A percentile compares a stretch with the other conserved stretches of the same genome.
phyloP scores from a whole-genome alignment of 2,888 invertebrate species.

The Allolobophora icterica region DNA sequence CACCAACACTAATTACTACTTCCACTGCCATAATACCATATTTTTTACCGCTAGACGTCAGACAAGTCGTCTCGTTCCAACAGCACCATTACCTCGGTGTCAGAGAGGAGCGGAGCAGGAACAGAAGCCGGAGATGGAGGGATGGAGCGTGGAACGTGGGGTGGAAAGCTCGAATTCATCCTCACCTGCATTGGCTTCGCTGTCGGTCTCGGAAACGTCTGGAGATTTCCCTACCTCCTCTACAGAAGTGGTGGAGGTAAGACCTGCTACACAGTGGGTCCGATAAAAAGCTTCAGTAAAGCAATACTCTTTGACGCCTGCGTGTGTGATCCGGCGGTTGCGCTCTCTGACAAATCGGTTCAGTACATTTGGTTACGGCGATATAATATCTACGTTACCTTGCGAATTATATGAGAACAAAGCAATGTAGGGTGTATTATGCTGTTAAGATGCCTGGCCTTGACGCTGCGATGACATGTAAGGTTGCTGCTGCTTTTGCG shows the following conservation, averaged over 20 bases:
- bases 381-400: too few species aligned
- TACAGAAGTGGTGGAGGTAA: slow-evolving; percentile 43
- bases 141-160: slow-evolving; percentile 41
- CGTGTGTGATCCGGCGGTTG: too few species aligned
- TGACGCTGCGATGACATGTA: too few species aligned
- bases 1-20: not conserved
- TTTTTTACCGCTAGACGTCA: not conserved
- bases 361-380: too few species aligned
- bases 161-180: slow-evolving; percentile 44
- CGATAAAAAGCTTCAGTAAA: too few species aligned
- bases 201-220: slow-evolving; percentile 44
- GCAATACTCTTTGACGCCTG: too few species aligned
- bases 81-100: not conserved
- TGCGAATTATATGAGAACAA: too few species aligned
- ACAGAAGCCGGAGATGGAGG: not conserved
- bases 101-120: not conserved
- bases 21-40: not conserved
- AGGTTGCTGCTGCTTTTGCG: too few species aligned
- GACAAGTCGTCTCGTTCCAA: not conserved
- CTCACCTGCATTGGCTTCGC: slow-evolving; percentile 44
- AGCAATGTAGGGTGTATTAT: too few species aligned
- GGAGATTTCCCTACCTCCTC: slow-evolving; percentile 42
- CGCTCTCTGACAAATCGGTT: too few species aligned
- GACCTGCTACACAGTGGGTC: not conserved
- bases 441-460: too few species aligned